Base-by-base conservation (phyloP, 35 echinoderm and acorn worm species). In the Apostichopus californicus region DNA sequence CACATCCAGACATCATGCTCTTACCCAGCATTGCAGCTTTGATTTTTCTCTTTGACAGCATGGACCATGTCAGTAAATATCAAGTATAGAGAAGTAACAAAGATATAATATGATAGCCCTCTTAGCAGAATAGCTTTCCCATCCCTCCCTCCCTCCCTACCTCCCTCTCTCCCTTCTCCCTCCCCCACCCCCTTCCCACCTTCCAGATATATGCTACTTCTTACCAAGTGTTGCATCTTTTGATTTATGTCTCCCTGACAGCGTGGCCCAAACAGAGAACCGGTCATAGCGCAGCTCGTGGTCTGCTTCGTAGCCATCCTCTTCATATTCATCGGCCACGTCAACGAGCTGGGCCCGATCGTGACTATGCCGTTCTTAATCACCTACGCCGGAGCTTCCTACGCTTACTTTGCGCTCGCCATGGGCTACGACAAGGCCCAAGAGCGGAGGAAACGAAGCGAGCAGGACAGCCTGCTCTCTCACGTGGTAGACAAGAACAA, bases 221-320 rank as follows among this genome's bases (percentile, higher is more conserved):
- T 46, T 46, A 46, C 34, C 34, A 46, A 46, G 34, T 46, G 34
- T 46, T 4, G 2, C 34, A 46, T 46, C 34, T 46, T 46, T 46
- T 46, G 34, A 46, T 46, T 46, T 46, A 46, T 46, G 34, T 46
- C 34, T 46, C 34, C 34, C 34, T 46, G 34, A 46, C 97, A 99
- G 97, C 96, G 95, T 91, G 97, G 97, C 75, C 97, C 97, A 55
- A 99, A 99, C 85, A 96, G 96, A 79, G 97, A 99, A 86, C 97
- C 97, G 0, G 77, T 99, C 25, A 91, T 99, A 58, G 97, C 97
- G 13, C 92, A 93, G 52, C 89, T 99, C 13, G 87, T 99, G 0
- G 97, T 98, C 9, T 96, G 95, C 83, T 96, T 99, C 81, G 84
- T 99, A 13, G 95, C 95, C 15, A 99, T 99, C 70, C 72, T 96